Percentiles rank a stretch among this genome's conserved stretches.
Conservation (phyloP, 2,113 vertebrate species). For the Sigmodon hispidus region DNA sequence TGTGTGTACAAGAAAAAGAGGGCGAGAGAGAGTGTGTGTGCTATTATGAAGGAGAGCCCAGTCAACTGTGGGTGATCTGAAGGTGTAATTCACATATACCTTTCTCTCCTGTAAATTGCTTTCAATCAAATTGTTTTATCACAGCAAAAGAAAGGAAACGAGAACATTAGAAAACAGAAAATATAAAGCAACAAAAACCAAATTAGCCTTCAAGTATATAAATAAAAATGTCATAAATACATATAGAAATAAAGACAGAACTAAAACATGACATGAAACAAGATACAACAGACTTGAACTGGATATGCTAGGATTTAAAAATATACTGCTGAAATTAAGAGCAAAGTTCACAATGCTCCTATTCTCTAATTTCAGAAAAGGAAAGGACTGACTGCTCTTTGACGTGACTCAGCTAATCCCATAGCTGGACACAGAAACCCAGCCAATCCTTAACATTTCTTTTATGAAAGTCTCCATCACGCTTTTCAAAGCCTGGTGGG, state of each 20-base stretch:
- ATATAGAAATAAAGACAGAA: slow-evolving; percentile 21
- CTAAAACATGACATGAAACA: slow-evolving; percentile 33
- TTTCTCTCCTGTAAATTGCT: neutral
- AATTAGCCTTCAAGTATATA: neutral
- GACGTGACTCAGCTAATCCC: slow-evolving; percentile 31
- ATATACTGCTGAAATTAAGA: slow-evolving; percentile 20
- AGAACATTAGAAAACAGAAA: slow-evolving; percentile 1
- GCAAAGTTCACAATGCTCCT: slow-evolving; percentile 20
- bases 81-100: neutral
- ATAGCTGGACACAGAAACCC: slow-evolving; percentile 24
- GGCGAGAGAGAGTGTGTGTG: too few relatives aligned
- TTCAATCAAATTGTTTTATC: neutral
- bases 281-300: neutral
- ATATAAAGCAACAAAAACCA: slow-evolving; percentile 11
- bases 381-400: slow-evolving; percentile 43
- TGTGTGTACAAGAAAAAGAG: too few relatives aligned
- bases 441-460: slow-evolving; percentile 15
- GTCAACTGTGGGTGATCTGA: neutral
- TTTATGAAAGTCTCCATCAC: neutral
- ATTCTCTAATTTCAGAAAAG: slow-evolving; percentile 51
- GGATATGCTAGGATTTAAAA: slow-evolving; percentile 51
- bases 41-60: neutral
- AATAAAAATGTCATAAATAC: slow-evolving; percentile 16
- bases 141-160: neutral
- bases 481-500: neutral